These are phyloP conservation scores for Psittacula cyanocephala DNA, from an alignment of 2,113 vertebrate species.

Conservation along the genomic window DNA sequence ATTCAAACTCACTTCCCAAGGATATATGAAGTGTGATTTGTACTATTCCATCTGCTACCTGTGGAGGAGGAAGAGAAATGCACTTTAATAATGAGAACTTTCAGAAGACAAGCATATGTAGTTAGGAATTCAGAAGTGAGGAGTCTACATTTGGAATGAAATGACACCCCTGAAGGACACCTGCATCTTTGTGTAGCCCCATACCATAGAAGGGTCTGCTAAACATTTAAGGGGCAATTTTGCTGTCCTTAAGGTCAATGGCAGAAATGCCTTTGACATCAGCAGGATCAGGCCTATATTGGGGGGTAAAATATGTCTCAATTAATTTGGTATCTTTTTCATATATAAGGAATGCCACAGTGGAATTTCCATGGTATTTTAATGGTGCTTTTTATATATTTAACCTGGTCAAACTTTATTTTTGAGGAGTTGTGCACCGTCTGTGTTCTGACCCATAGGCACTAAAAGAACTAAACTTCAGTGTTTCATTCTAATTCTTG, in stretches of 20 bases:
- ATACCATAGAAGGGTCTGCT: neutral
- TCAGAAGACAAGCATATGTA: neutral
- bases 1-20: neutral
- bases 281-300: neutral
- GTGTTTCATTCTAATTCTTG: neutral
- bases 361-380: neutral
- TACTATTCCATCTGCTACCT: slow-evolving; percentile 10
- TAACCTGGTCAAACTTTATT: neutral
- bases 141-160: neutral
- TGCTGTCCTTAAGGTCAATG: neutral
- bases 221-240: neutral
- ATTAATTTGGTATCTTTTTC: neutral
- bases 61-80: slow-evolving; percentile 10
- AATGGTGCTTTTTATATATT: neutral
- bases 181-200: neutral
- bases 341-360: neutral
- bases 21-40: neutral
- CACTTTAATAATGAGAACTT: neutral
- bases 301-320: neutral
- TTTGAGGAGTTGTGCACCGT: neutral
- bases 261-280: neutral
- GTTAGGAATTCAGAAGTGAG: neutral
- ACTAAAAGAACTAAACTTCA: neutral
- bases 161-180: neutral
- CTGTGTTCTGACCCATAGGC: neutral